These are phyloP conservation scores for Tromatobia lineatoria DNA, from an alignment of 2,888 invertebrate genomes.

Conservation along the genomic window DNA sequence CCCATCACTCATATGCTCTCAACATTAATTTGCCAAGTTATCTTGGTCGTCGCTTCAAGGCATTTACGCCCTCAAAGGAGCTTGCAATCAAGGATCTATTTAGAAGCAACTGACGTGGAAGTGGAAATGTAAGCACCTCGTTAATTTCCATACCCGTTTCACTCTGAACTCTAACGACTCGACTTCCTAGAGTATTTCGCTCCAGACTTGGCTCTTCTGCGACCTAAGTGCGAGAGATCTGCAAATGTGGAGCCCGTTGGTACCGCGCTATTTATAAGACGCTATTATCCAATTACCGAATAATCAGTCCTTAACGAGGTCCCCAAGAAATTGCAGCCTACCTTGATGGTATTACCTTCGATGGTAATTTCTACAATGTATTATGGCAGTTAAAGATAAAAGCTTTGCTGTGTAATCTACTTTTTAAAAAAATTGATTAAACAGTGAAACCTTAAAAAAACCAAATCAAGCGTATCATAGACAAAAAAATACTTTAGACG, in stretches of 20 bases:
- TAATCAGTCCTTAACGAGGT: constrained; percentile 9
- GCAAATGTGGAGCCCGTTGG: background rate
- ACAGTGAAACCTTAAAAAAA: too few relatives aligned
- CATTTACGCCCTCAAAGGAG: constrained; percentile 39
- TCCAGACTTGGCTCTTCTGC: background rate
- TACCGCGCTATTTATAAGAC: background rate
- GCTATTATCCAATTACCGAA: constrained; percentile 2
- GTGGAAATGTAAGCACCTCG: constrained; percentile 29
- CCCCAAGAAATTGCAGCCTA: background rate
- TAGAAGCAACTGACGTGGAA: constrained; percentile 22
- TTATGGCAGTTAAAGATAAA: too few relatives aligned
- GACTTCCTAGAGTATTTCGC: background rate
- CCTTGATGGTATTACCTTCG: background rate
- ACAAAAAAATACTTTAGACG: too few relatives aligned
- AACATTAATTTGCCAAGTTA: constrained; percentile 42
- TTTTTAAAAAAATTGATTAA: too few relatives aligned
- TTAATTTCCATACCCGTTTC: constrained; percentile 53
- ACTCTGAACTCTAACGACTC: constrained; percentile 2
- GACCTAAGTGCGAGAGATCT: background rate
- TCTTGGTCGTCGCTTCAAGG: background rate
- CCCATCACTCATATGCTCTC: constrained; percentile 25
- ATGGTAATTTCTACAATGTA: background rate
- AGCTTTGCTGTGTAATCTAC: too few relatives aligned
- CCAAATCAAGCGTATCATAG: too few relatives aligned
- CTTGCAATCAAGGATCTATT: constrained; percentile 60